Base-by-base conservation (phyloP, 2,888 invertebrate genomes). In the Agrilus cyanescens region DNA sequence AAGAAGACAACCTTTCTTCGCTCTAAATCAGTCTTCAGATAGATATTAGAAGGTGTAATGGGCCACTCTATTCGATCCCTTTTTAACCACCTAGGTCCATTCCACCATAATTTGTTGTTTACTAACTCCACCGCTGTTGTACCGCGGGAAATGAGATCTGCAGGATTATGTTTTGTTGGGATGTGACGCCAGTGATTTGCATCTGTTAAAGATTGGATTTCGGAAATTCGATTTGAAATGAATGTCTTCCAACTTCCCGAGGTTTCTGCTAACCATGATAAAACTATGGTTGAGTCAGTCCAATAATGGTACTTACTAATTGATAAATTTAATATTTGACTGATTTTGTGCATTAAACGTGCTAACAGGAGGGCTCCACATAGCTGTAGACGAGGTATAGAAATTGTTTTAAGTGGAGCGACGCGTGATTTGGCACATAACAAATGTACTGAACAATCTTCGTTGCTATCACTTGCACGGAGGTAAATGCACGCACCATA, bases 361-460 rank as follows among this genome's bases (percentile, higher is more conserved):
- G 38, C 38, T n/a, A 38, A 32, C 4, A 38, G 32, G 13, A 38
- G 7, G 4, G 38, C 38, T 8, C 10, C 38, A n/a, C 38, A 31
- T 13, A 38, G 16, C n/a, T 38, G 31, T 30, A 38, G 12, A 6
- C 38, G 30, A 8, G 38, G 38, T 12, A 38, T n/a, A 7, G 38
- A 12, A 8, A 14, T 31, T 4, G 10, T 8, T n/a, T 31, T 38
- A 7, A 38, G n/a, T 10, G 31, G 38, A 16, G 38, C 38, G 4
- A 38, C 38, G 12, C 25, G n/a, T n/a, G n/a, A n/a, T n/a, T n/a
- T n/a, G n/a, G n/a, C n/a, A n/a, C n/a, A n/a, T n/a, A n/a, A n/a
- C n/a, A 10, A 32, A 38, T 38, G 30, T 38, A 3, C 51, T 42
- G 30, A 49, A 48, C 20, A 56, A 6, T 46, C 33, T 15, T 38